Base-by-base conservation (phyloP, 2,113 vertebrate genomes). In the Stegastes partitus region DNA sequence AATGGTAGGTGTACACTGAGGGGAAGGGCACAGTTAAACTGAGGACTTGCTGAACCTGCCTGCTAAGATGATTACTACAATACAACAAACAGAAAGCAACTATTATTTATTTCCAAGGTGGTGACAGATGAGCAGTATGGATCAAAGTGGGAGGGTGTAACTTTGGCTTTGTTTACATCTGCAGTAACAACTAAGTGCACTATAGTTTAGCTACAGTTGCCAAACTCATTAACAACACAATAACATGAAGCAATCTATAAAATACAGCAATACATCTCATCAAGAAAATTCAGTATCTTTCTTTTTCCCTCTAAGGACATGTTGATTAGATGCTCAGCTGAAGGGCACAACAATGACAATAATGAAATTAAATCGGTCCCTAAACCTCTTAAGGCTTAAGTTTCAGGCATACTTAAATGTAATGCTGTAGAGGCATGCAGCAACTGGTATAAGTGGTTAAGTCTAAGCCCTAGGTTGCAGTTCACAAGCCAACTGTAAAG, bases 21-120 rank as follows among this genome's bases (percentile, higher is more conserved):
- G 59, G 76, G 71, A 68, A 58, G 45, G 68, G 72, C 74, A 45
- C 11, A 25, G 25, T 28, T 56, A 37, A 28, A 6, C 12, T 39
- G 57, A 56, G 39, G 77, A 85, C 82, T 59, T 71, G 85, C 39
- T 53, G 12, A 82, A 92, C 91, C 84, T 78, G 83, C 82, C 79
- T 65, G 74, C 68, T 59, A 45, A 23, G 71, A 18, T 1, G 22
- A 58, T 82, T 45, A 37, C 72, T 42, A n/a, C 66, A 45, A 5
- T 5, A 47, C 62, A 56, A 45, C 61, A 51, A 77, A 39, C 57
- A 51, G 3, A 21, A n/a, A 62, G 63, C 18, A 3, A 10, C 50
- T 10, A 39, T 70, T 7, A 10, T 54, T 69, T 22, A 34, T 68
- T 55, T 16, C 71, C 10, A 19, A 51, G 11, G 50, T 4, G 61